A percentile compares a stretch with the other conserved stretches of the same genome.
Evolutionary conservation across 2,113 vertebrate species (phyloP).

Genomic region (Phaethornis superciliosus): DNA sequence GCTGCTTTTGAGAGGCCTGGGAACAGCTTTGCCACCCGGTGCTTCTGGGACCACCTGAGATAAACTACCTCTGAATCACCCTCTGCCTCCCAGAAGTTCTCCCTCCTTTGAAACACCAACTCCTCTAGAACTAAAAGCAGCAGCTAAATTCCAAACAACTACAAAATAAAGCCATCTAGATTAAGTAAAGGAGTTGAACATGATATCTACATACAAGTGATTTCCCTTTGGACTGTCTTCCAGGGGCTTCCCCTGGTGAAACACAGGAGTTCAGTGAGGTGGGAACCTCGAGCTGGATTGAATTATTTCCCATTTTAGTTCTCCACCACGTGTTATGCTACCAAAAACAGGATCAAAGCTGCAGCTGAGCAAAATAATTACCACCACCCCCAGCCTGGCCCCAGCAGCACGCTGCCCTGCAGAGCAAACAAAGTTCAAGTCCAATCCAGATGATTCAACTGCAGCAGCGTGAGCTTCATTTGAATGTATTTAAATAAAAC

Average conservation of each 20-base stretch:
- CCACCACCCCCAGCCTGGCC: not conserved
- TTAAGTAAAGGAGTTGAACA: not conserved
- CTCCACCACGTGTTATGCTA: rapidly evolving
- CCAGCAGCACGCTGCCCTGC: not conserved
- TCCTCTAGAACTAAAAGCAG: not conserved
- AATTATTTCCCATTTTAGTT: not conserved
- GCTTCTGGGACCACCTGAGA: not conserved
- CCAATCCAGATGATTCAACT: not conserved
- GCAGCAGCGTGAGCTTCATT: not conserved
- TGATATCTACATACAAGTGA: not conserved
- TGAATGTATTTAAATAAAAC: constrained; percentile 66
- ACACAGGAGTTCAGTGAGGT: rapidly evolving
- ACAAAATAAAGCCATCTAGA: not conserved
- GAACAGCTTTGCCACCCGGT: not conserved
- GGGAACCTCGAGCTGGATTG: rapidly evolving
- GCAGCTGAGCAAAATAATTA: not conserved
- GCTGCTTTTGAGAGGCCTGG: not conserved
- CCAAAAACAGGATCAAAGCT: not conserved
- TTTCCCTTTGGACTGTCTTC: not conserved
- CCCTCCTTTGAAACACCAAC: constrained; percentile 4
- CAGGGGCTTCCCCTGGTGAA: not conserved
- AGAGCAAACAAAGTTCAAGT: not conserved
- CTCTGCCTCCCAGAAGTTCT: not conserved
- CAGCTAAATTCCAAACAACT: not conserved
- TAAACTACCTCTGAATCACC: rapidly evolving